Evolutionary conservation across 2,797 vertebrate genomes (phyloP), one percentile per base, ranked within the genome.

Genomic region (Trematomus bernacchii): DNA sequence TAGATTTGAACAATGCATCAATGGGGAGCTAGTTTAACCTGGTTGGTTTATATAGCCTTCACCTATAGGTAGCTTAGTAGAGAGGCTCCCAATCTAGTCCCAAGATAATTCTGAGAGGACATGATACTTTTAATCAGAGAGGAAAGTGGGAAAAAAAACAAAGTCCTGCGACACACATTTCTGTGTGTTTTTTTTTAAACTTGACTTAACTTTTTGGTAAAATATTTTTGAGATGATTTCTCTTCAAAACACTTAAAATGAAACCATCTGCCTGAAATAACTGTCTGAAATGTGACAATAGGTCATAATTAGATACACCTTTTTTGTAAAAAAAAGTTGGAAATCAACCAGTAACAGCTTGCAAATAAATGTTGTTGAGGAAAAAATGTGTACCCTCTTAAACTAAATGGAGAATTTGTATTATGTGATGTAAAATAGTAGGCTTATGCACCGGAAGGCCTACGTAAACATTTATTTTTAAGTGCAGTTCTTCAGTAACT

Each of bases 201-300:
- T 19, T 3, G 62, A 37, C 6, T 59, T 40, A 14, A 11, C 43
- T 52, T 67, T 23, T 43, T 12, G 57, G 19, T 73, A 33, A 27
- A 51, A 50, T 21, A 13, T 15, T 15, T 2, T 15, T 2, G 18
- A 10, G 14, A 21, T 27, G 23, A 3, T 27, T 23, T 58, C 55
- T n/a, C 55, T 58, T 58, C 12, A 7, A 51, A 62, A 50, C 53
- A 46, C 3, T 2, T 27, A 5, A 51, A 79, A 46, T 78, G 11
- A 44, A 50, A 61, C 3, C 11, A 54, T 30, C 7, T 61, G 46
- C 30, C 23, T 33, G 33, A 37, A n/a, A 53, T 40, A 4, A 21
- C 6, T 23, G 50, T 37, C 14, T 69, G 66, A 55, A 62, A 62
- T 23, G 8, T 21, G n/a, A 52, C 3, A 33, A 33, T 37, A 40